Evolutionary conservation across 2,797 vertebrate genomes (phyloP).

Genomic region (Spinus pinus): DNA sequence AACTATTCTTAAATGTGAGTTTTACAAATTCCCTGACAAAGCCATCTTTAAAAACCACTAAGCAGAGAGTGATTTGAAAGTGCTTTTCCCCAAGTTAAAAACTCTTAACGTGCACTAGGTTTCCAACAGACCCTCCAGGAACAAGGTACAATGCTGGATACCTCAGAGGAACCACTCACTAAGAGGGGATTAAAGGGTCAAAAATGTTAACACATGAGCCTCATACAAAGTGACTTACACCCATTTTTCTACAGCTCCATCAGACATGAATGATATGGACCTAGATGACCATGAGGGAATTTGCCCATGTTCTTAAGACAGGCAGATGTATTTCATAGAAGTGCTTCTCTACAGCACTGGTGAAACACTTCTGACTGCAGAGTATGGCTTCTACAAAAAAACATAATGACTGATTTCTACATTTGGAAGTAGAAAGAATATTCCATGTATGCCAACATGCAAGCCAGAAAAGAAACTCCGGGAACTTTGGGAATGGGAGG

Average conservation of each 20-base stretch:
- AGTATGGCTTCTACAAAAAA: not conserved
- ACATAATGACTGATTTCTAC: not conserved
- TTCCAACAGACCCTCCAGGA: not conserved
- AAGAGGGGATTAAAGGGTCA: not conserved
- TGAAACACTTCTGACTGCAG: not conserved
- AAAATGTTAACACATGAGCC: rapidly evolving
- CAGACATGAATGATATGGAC: not conserved
- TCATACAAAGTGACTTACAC: not conserved
- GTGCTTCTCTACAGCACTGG: not conserved
- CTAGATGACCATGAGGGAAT: not conserved
- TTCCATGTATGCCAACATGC: not conserved
- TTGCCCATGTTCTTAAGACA: not conserved
- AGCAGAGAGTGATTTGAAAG: not conserved
- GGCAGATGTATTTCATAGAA: not conserved
- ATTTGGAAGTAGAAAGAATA: not conserved
- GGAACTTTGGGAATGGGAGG: not conserved
- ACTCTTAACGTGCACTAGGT: rapidly evolving
- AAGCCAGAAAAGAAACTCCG: not conserved
- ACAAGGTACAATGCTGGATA: not conserved
- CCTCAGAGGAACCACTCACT: not conserved
- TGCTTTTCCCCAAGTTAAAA: not conserved
- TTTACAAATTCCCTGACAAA: not conserved
- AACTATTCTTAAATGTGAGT: not conserved
- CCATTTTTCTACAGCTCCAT: not conserved
- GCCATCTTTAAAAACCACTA: not conserved